Base-by-base conservation (phyloP, 1,140 invertebrate genomes). In the Magallana gigas region DNA sequence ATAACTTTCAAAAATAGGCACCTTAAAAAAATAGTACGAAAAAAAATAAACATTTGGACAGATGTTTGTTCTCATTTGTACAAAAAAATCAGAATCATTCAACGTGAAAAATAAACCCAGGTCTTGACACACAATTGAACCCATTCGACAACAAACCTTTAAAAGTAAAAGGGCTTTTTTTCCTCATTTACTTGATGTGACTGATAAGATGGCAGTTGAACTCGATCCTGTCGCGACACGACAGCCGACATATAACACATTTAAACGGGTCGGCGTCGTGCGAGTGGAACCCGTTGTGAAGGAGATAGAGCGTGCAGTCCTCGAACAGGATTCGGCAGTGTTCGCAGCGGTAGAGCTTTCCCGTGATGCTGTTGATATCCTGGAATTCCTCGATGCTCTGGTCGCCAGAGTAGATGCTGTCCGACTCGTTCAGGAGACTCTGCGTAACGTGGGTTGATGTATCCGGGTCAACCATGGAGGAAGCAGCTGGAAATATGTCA, bases 181-280 rank as follows among this genome's bases (percentile, higher is more conserved):
- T 83, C 29, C 29, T 7, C 36, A 48, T 48, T 90, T 89, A 93
- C 81, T 94, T 94, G 59, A 94, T 92, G 88, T 94, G 93, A 83
- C 93, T 93, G 36, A 92, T 94, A 7, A 94, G 91, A 87, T 94
- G 93, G 83, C 93, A 93, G 87, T 94, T 94, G 85, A 94, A 94
- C 86, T 94, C 93, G n/a, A 94, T 92, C 23, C 93, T 90, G 64
- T 93, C 93, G 29, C 92, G 91, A 86, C 93, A 94, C 0, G 89
- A 90, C 57, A 89, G 84, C 48, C 90, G 88, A 88, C 93, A 94
- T 68, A 94, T 93, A n/a, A 92, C 92, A 88, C 92, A 94, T 58
- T 92, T 91, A 83, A 94, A 94, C 11, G 93, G 93, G 58, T 94
- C 92, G 8, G 85, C 90, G 86, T 93, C 92, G 59, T 93, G 92